A percentile compares a stretch with the other conserved stretches of the same genome.
phyloP scores from a whole-genome alignment of 2,113 vertebrate genomes.

The Hylia prasina region DNA sequence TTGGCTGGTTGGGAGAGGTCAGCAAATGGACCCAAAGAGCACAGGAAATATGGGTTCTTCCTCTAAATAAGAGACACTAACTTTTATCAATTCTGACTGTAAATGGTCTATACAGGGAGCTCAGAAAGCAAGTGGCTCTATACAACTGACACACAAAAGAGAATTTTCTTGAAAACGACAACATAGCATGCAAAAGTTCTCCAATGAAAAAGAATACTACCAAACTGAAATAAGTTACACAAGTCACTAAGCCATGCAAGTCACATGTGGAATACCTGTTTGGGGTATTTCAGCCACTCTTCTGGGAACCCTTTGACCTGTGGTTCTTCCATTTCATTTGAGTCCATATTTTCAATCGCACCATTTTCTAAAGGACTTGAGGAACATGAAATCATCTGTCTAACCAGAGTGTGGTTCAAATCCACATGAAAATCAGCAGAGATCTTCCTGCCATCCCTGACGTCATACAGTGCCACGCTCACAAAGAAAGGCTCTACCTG shows the following conservation, averaged over 20 bases:
- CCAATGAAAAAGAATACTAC: neutral
- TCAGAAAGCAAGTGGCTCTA: neutral
- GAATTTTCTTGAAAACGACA: neutral
- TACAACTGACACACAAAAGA: neutral
- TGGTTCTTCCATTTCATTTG: conserved; percentile 81
- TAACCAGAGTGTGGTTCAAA: conserved; percentile 85
- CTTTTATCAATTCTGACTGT: neutral
- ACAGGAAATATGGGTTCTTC: neutral
- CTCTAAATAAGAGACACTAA: neutral
- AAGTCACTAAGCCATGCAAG: neutral
- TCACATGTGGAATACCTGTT: conserved; percentile 76
- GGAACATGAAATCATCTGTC: conserved; percentile 83
- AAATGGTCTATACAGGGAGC: neutral
- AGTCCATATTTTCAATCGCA: conserved; percentile 57
- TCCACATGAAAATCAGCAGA: conserved; percentile 97
- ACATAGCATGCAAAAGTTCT: neutral
- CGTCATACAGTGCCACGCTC: conserved; percentile 86
- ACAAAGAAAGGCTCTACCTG: conserved; percentile 97
- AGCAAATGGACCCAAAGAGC: neutral
- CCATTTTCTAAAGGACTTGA: conserved; percentile 78
- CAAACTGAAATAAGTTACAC: neutral
- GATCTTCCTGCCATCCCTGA: conserved; percentile 88
- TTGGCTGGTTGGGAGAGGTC: neutral
- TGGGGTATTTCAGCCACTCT: conserved; percentile 90
- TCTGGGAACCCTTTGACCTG: conserved; percentile 81